Evolutionary conservation across 2,797 vertebrate genomes (phyloP).

Genomic region (Manis javanica): DNA sequence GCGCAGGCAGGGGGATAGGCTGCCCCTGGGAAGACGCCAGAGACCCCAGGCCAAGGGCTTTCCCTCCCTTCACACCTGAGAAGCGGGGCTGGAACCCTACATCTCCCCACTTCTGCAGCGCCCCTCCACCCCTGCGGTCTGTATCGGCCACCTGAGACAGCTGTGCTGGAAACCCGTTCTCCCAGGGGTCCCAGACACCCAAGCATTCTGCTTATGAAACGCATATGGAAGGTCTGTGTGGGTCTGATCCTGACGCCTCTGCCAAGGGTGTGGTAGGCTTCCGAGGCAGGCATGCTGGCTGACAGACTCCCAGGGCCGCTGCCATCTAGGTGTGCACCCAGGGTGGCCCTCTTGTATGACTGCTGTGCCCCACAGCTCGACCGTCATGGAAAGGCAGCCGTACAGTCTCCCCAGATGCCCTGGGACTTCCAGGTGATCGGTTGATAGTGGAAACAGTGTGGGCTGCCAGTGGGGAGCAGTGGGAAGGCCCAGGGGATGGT

Average conservation of each 20-base stretch:
- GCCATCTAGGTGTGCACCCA: neutral
- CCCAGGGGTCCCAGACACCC: accelerated
- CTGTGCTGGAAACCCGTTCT: accelerated
- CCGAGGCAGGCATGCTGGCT: too few relatives aligned
- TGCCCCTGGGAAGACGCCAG: accelerated
- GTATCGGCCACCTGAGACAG: accelerated
- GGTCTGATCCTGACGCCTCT: neutral
- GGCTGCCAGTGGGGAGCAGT: neutral
- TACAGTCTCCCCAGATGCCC: neutral
- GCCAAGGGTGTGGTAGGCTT: neutral
- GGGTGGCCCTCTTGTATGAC: neutral
- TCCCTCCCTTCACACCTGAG: neutral
- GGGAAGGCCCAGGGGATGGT: neutral
- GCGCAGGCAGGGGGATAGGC: accelerated
- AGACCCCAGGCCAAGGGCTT: neutral
- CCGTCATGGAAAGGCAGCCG: neutral
- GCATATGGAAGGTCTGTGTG: neutral
- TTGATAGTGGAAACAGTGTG: neutral
- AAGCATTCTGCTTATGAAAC: accelerated
- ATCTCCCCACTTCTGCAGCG: accelerated
- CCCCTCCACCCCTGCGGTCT: neutral
- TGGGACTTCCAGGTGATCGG: neutral
- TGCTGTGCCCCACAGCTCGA: neutral
- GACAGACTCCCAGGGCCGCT: neutral
- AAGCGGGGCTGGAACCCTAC: too few relatives aligned